Conservation (phyloP, 2,888 invertebrate genomes). For the Tetragnatha montana region DNA sequence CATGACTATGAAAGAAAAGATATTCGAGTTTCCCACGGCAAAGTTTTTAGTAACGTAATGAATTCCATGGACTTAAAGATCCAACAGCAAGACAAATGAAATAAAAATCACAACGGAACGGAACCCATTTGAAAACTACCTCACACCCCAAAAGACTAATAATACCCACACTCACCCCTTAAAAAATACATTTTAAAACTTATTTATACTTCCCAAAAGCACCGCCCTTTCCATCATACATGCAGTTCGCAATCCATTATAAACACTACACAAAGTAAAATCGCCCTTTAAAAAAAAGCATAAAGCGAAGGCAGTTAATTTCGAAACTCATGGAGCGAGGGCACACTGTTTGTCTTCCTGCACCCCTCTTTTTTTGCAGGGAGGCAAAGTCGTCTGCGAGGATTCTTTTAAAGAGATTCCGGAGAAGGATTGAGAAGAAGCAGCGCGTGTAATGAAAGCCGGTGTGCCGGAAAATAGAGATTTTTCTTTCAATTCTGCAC, state of each 20-base stretch:
- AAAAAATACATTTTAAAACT: too few species aligned
- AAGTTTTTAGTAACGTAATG: too few species aligned
- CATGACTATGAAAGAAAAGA: too few species aligned
- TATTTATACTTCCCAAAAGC: too few species aligned
- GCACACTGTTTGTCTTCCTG: slow-evolving; percentile 38
- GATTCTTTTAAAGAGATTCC: slow-evolving; percentile 14
- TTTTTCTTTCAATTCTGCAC: slow-evolving; percentile 47
- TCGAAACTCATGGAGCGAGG: slow-evolving; percentile 32
- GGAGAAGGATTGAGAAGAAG: slow-evolving; percentile 56
- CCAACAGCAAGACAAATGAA: too few species aligned
- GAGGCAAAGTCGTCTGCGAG: slow-evolving; percentile 3
- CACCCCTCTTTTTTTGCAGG: not conserved
- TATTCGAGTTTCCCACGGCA: too few species aligned
- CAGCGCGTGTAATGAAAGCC: slow-evolving; percentile 63
- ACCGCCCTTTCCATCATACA: too few species aligned
- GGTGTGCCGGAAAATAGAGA: slow-evolving; percentile 61
- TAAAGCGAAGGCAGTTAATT: slow-evolving; percentile 26
- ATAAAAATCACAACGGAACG: too few species aligned
- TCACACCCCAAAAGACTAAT: too few species aligned
- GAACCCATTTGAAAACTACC: too few species aligned
- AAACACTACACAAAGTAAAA: not conserved
- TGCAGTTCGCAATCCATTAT: not conserved
- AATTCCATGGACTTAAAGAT: too few species aligned
- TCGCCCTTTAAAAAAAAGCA: not conserved
- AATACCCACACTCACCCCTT: too few species aligned